These are phyloP conservation scores for Phylloscopus trochilus DNA, from an alignment of 2,113 vertebrate genomes.

Conservation along the genomic window DNA sequence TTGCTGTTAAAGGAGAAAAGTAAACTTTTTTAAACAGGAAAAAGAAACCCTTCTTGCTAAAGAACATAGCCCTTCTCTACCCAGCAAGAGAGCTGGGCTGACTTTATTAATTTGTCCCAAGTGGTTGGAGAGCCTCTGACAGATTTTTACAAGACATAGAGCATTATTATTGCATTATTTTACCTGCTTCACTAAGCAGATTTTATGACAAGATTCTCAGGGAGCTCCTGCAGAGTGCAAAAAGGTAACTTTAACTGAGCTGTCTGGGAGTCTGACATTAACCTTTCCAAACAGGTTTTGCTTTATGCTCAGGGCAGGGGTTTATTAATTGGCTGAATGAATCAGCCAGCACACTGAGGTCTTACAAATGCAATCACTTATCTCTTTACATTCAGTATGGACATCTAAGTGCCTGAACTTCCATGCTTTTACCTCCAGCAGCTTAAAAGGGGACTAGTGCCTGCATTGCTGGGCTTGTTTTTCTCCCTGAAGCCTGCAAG, in stretches of 20 bases:
- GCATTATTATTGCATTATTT: background rate
- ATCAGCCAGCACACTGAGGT: conserved; percentile 15
- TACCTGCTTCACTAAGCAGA: background rate
- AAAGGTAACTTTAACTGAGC: conserved; percentile 14
- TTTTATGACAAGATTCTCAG: background rate
- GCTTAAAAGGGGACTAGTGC: conserved; percentile 60
- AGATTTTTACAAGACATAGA: background rate
- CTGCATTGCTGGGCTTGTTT: conserved; percentile 50
- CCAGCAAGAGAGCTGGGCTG: background rate
- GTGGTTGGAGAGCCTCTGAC: background rate
- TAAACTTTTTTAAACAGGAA: background rate
- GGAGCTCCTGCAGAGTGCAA: background rate
- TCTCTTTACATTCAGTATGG: background rate
- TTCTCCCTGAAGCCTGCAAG: conserved; percentile 54
- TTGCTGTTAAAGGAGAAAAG: background rate
- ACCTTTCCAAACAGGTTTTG: conserved; percentile 33
- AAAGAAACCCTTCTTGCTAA: background rate
- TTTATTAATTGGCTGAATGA: conserved; percentile 58
- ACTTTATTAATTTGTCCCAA: background rate
- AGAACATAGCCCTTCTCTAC: background rate
- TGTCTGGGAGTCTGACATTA: background rate
- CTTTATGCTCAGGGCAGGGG: conserved; percentile 38
- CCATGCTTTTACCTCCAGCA: conserved; percentile 21
- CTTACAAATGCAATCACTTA: conserved; percentile 22
- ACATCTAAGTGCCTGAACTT: conserved; percentile 32